A percentile compares a stretch with the other conserved stretches of the same genome.
These are phyloP conservation scores for Gambusia yucatana DNA, from an alignment of 2,797 vertebrate genomes.

Conservation along the genomic window DNA sequence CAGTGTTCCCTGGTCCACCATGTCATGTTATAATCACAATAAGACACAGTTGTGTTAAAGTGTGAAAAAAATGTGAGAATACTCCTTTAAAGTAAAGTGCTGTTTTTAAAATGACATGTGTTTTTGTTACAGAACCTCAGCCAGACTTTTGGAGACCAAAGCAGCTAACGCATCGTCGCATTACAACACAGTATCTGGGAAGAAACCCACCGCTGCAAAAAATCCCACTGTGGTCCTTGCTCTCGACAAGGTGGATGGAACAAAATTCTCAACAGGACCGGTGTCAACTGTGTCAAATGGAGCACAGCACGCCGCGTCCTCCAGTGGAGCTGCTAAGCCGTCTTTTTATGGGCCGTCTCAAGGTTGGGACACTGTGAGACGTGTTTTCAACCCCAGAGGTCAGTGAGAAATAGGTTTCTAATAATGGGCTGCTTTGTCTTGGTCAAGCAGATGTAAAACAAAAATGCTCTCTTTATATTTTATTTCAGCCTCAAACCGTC, in stretches of 20 bases:
- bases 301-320: slow-evolving; percentile 80
- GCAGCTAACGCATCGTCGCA: slow-evolving; percentile 76
- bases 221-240: slow-evolving; percentile 85
- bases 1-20: neutral
- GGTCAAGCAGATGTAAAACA: neutral
- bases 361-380: slow-evolving; percentile 83
- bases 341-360: slow-evolving; percentile 47
- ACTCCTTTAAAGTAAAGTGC: neutral
- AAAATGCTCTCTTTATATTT: neutral
- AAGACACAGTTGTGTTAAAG: neutral
- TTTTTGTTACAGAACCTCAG: slow-evolving; percentile 85
- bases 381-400: slow-evolving; percentile 83
- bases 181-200: slow-evolving; percentile 71
- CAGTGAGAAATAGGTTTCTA: slow-evolving; percentile 14
- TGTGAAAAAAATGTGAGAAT: neutral
- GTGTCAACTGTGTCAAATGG: slow-evolving; percentile 70
- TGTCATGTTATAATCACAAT: neutral
- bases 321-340: slow-evolving; percentile 72
- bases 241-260: slow-evolving; percentile 84
- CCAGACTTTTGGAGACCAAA: slow-evolving; percentile 86
- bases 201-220: slow-evolving; percentile 73
- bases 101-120: slow-evolving; percentile 13
- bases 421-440: neutral
- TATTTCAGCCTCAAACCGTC: slow-evolving; percentile 72
- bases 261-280: slow-evolving; percentile 75